Evolutionary conservation across 2,888 invertebrate genomes (phyloP), one percentile per base, ranked within the genome.

Genomic region (Calameuta idolon): DNA sequence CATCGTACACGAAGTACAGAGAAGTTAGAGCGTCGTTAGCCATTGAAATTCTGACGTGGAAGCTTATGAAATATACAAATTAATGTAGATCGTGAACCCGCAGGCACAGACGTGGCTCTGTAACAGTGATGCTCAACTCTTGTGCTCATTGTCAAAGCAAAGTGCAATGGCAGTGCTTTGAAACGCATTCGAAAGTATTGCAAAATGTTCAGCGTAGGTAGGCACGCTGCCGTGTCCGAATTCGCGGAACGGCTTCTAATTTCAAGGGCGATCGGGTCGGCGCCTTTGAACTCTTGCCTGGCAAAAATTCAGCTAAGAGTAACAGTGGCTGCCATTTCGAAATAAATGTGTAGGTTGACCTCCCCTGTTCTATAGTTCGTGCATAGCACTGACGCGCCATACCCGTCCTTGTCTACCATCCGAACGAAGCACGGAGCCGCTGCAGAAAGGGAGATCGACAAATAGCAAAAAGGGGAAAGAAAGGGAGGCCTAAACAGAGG

Each of bases 401-500:
- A 12, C 23, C 74, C 15, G 34, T 74, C 71, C 71, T 71, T 11
- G 30, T 71, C 71, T 34, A 15, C 34, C 34, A 11, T 23, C 34
- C 30, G 23, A 55, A 71, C 71, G 71, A 31, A 30, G 34, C 71
- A 33, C 11, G 11, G 30, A 71, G 31, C 34, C 71, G 34, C 31
- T 31, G 71, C 71, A 34, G 71, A 34, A 33, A 71, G 71, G 34
- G 34, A 31, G 71, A 71, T 31, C 71, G 71, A 55, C 23, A 55
- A 55, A 55, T 55, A 55, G 55, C 55, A 55, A 55, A 55, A 55
- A 55, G 55, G 55, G 55, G 55, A 55, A 55, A 55, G 55, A 55
- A 55, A 55, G 55, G 55, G 23, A 69, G 35, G 68, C 35, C 55
- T 69, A 40, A 75, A 80, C 77, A 79, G 80, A 76, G 77, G 77